phyloP scores from a whole-genome alignment of 2,888 invertebrate genomes.

The Heliconius sara region DNA sequence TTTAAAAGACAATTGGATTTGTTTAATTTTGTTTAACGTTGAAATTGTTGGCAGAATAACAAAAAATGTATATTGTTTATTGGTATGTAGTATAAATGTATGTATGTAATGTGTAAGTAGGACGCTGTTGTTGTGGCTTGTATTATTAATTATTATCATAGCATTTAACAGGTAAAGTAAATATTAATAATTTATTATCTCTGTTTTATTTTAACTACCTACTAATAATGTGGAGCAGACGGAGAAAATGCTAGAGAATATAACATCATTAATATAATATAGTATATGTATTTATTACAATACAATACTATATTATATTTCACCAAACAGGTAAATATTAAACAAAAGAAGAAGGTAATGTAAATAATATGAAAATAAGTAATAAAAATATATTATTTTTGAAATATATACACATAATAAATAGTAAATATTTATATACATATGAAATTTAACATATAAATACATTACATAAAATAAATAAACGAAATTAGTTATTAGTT shows the following conservation, averaged over 20 bases:
- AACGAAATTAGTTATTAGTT: too few relatives aligned
- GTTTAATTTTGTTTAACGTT: background rate
- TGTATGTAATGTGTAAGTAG: constrained; percentile 45
- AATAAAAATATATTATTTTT: too few relatives aligned
- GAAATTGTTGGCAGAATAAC: constrained; percentile 12
- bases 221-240: background rate
- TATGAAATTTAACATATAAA: too few relatives aligned
- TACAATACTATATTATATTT: too few relatives aligned
- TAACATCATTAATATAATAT: too few relatives aligned
- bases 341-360: too few relatives aligned
- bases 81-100: constrained; percentile 32
- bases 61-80: constrained; percentile 29
- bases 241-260: background rate
- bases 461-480: too few relatives aligned
- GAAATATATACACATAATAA: too few relatives aligned
- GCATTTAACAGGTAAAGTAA: constrained; percentile 35
- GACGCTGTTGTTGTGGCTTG: constrained; percentile 40
- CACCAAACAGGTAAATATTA: too few relatives aligned
- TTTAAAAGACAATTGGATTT: background rate
- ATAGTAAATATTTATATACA: too few relatives aligned
- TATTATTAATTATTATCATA: constrained; percentile 35
- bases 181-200: constrained; percentile 28
- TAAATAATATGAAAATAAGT: too few relatives aligned
- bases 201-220: constrained; percentile 35
- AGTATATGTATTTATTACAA: too few relatives aligned